Conservation (phyloP, 2,888 invertebrate species). For the Coleophora deauratella region DNA sequence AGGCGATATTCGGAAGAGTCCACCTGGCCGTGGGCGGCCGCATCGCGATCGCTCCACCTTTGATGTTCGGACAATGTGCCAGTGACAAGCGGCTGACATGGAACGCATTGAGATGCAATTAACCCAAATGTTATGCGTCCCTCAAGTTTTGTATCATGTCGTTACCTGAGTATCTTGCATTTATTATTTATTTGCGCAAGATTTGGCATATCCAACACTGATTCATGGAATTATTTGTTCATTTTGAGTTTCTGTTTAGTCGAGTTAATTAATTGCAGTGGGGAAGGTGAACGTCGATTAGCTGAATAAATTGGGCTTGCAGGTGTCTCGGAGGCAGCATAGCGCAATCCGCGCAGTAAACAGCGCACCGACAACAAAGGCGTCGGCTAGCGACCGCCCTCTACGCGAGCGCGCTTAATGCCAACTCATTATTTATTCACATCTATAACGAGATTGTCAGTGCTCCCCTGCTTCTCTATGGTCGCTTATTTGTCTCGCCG, state of each 20-base stretch:
- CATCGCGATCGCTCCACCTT: slow-evolving; percentile 34
- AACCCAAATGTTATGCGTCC: slow-evolving; percentile 27
- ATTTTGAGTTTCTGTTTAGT: slow-evolving; percentile 45
- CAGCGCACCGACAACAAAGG: slow-evolving; percentile 64
- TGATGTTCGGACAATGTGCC: slow-evolving; percentile 33
- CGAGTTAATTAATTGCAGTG: slow-evolving; percentile 62
- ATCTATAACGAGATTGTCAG: slow-evolving; percentile 69
- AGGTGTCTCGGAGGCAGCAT: slow-evolving; percentile 19
- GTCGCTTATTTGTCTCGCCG: slow-evolving; percentile 35
- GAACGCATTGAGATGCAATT: slow-evolving; percentile 31
- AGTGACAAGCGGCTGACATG: slow-evolving; percentile 28
- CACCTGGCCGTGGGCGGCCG: slow-evolving; percentile 51
- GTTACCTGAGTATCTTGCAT: background rate
- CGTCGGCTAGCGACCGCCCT: slow-evolving; percentile 36
- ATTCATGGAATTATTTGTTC: slow-evolving; percentile 24
- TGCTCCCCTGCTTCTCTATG: slow-evolving; percentile 41
- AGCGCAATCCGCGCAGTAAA: slow-evolving; percentile 41
- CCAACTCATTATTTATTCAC: slow-evolving; percentile 71
- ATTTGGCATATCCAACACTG: no score
- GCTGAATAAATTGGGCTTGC: slow-evolving; percentile 66
- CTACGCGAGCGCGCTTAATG: slow-evolving; percentile 53
- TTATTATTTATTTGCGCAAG: no score
- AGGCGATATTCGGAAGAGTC: slow-evolving; percentile 36
- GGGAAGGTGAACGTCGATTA: slow-evolving; percentile 62
- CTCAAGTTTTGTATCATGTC: background rate